phyloP scores from a whole-genome alignment of 2,113 vertebrate genomes.

The Prietella phreatophila region DNA sequence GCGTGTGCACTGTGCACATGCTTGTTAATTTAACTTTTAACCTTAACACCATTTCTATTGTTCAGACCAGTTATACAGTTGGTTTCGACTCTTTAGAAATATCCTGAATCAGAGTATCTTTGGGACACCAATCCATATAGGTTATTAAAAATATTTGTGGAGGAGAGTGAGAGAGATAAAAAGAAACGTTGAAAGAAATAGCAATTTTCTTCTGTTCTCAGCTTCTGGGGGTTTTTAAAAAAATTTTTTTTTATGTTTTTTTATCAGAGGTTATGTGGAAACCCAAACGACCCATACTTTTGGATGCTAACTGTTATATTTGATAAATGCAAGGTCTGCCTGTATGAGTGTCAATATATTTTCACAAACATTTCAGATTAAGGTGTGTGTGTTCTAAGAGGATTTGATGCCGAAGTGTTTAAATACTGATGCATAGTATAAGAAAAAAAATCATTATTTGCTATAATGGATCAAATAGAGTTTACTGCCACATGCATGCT shows the following conservation, averaged over 20 bases:
- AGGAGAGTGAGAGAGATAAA: slow-evolving; percentile 28
- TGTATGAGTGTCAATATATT: no score
- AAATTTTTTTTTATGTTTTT: neutral
- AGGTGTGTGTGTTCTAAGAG: neutral
- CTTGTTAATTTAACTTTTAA: no score
- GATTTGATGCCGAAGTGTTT: neutral
- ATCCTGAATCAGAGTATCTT: neutral
- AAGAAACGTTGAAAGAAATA: slow-evolving; percentile 33
- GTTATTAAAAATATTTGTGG: slow-evolving; percentile 69
- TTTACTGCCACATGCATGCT: neutral
- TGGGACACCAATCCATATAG: slow-evolving; percentile 47
- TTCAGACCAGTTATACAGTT: no score
- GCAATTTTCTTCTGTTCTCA: slow-evolving; percentile 44
- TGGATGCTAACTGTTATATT: no score
- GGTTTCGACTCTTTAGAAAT: no score
- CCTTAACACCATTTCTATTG: no score
- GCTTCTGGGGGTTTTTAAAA: no score
- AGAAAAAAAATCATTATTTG: neutral
- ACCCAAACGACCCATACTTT: neutral
- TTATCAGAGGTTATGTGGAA: neutral
- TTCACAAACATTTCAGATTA: no score
- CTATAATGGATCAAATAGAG: no score
- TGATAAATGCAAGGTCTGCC: no score
- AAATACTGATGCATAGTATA: neutral
- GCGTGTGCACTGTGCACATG: no score